Base-by-base conservation (phyloP, 2,888 invertebrate genomes). In the Agonopterix heracliana region DNA sequence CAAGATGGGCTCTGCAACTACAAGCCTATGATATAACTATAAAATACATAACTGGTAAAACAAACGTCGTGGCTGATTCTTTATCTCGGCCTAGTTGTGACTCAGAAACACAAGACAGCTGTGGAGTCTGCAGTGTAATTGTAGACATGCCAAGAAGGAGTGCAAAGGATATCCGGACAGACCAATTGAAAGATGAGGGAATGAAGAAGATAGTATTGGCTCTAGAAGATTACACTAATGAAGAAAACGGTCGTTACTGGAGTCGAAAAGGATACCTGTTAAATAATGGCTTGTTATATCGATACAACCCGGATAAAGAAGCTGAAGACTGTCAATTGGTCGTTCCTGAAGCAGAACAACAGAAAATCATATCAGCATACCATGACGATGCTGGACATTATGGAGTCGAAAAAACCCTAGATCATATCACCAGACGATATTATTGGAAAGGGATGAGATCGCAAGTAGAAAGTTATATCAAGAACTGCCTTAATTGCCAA, bases 291-390 rank as follows among this genome's bases (percentile, higher is more conserved):
- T 11, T 43, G 13, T 43, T 43, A 14, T 43, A 43, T 14, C 43
- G 43, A 12, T 7, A 43, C 17, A 43, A 9, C 7, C 17, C 17
- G 4, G 13, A 14, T 14, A 14, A 7, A 8, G 17, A 43, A 14
- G 5, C 12, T 7, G 43, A 43, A 9, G 43, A 41, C 7, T 4
- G 7, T 4, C 13, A 43, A n/a, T 43, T 7, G 13, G 17, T 43
- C 14, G 57, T 56, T 14, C 34, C 41, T 8, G 35, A 35, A 35
- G n/a, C n/a, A n/a, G n/a, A n/a, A n/a, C n/a, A n/a, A n/a, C n/a
- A n/a, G n/a, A n/a, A n/a, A n/a, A n/a, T n/a, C n/a, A n/a, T n/a
- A n/a, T n/a, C n/a, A n/a, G n/a, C n/a, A n/a, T n/a, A n/a, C n/a
- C n/a, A n/a, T n/a, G n/a, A n/a, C n/a, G n/a, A n/a, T n/a, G n/a